These are phyloP conservation scores for Pseudopodoces humilis DNA, from an alignment of 2,113 vertebrate genomes.

Conservation along the genomic window DNA sequence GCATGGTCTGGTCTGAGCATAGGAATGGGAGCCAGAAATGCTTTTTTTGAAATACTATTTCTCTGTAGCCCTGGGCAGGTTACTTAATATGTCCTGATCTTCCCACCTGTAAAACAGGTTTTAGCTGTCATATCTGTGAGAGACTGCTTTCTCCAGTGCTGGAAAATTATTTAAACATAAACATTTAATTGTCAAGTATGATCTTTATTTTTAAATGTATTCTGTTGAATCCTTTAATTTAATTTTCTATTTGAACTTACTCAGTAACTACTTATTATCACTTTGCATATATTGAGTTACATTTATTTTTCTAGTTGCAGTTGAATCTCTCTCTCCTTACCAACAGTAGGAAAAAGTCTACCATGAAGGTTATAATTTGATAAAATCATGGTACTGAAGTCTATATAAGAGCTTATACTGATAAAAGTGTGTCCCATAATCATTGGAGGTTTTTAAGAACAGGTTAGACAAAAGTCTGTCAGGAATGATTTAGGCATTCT, in stretches of 20 bases:
- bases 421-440: background rate
- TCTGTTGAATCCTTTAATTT: background rate
- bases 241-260: background rate
- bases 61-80: background rate
- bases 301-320: constrained; percentile 29
- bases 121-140: background rate
- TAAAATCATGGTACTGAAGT: constrained; percentile 24
- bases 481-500: background rate
- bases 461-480: background rate
- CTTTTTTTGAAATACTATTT: background rate
- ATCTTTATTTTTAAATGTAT: constrained; percentile 6
- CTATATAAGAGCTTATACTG: background rate
- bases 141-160: background rate
- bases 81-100: background rate
- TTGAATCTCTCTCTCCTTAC: background rate
- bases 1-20: constrained; percentile 25
- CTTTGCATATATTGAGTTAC: background rate
- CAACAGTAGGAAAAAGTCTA: constrained; percentile 1
- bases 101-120: background rate
- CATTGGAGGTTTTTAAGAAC: background rate
- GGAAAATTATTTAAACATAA: background rate
- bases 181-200: background rate
- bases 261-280: background rate
- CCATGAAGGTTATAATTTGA: constrained; percentile 24
- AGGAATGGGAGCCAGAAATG: constrained; percentile 52